Base-by-base conservation (phyloP, 2,113 vertebrate genomes). In the Panthera leo region DNA sequence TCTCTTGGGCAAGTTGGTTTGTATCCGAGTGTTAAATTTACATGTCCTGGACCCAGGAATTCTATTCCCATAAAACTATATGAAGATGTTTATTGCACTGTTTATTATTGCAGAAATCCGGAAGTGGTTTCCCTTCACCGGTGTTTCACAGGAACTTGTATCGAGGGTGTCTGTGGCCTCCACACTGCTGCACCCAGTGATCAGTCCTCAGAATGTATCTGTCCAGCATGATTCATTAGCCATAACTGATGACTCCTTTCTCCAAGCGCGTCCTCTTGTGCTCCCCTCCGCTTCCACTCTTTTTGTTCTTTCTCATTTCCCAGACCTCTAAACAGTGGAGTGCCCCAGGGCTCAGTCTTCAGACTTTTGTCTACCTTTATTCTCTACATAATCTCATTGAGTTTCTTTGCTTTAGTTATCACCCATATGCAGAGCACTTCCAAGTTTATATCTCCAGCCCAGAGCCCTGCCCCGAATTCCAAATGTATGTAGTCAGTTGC, bases 31-130 rank as follows among this genome's bases (percentile, higher is more conserved):
- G 73, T 79, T 94, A 94, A 70, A 48, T 85, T 94, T 67, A 51
- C 0, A 3, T 78, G 61, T 68, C n/a, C 19, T 85, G 89, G 18
- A 61, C 78, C 65, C 75, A 25, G 19, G 85, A 95, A 94, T 90
- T 92, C 45, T 21, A 53, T 94, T 90, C 45, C 75, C 25, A 42
- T 94, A 83, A 84, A 68, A 96, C 45, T 79, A 34, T 63, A 87
- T 42, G 84, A 51, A 95, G 80, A 34, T 92, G 29, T 83, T 79
- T 94, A 73, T 91, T 93, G 16, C 58, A 61, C 63, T 78, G 29
- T 85, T 95, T 92, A 15, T 89, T 82, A 92, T 79, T 95, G 53
- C 13, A 63, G 70, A 97, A 94, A 48, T 82, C 23, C 55, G 61
- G 75, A 68, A 83, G 78, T 53, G 61, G 0, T 85, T 76, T 91